phyloP scores from a whole-genome alignment of 2,888 invertebrate species.

The Drosophila niveifrons region DNA sequence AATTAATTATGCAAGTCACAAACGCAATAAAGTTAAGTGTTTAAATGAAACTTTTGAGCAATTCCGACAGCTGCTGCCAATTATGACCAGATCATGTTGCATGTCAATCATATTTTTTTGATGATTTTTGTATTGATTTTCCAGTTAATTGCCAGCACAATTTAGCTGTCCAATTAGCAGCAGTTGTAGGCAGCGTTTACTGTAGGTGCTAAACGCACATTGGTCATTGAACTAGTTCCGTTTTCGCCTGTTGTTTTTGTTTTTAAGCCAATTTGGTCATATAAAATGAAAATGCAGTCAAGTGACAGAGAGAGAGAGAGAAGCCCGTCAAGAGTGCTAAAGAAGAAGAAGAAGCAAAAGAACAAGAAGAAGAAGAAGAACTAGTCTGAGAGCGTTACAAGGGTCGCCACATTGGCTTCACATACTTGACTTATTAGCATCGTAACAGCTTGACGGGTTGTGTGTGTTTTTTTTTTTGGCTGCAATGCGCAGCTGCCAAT shows the following conservation, averaged over 20 bases:
- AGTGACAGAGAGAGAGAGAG: constrained; percentile 20
- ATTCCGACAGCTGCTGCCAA: background rate
- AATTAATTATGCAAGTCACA: background rate
- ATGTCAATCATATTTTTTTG: constrained; percentile 3
- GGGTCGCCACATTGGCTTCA: constrained; percentile 38
- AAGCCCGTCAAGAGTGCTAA: constrained; percentile 9
- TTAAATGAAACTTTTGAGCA: background rate
- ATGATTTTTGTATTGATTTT: background rate
- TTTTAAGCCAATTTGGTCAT: constrained; percentile 54
- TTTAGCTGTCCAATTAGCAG: background rate
- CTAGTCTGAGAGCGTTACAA: constrained; percentile 25
- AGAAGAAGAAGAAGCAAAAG: background rate
- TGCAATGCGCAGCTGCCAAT: constrained; percentile 47
- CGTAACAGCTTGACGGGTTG: constrained; percentile 3
- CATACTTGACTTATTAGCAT: constrained; percentile 49
- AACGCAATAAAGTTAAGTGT: background rate
- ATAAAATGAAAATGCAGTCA: constrained; percentile 21
- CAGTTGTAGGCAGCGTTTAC: constrained; percentile 31
- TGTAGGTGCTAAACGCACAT: constrained; percentile 34
- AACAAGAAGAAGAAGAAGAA: background rate
- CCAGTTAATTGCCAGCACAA: background rate
- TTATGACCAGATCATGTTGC: background rate
- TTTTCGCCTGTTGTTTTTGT: constrained; percentile 9
- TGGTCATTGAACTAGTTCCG: constrained; percentile 68
- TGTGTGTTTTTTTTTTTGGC: background rate